phyloP scores from a whole-genome alignment of 2,113 vertebrate species.

The Corynorhinus townsendii region DNA sequence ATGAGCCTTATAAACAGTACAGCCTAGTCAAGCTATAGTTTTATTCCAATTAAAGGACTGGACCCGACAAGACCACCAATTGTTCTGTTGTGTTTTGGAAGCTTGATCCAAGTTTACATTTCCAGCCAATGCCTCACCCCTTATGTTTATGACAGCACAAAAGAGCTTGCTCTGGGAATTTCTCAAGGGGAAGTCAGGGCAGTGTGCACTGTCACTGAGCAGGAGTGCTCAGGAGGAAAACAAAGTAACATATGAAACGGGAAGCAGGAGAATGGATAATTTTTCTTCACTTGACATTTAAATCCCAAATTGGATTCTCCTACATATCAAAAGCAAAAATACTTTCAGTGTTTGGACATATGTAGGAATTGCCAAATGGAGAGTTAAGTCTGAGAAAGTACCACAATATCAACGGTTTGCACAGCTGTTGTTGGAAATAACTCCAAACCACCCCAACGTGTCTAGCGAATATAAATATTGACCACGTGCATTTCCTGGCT shows the following conservation, averaged over 20 bases:
- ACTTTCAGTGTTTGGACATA: slow-evolving; percentile 53
- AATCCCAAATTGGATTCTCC: slow-evolving; percentile 54
- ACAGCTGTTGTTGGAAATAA: slow-evolving; percentile 54
- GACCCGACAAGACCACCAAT: slow-evolving; percentile 77
- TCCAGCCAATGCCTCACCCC: slow-evolving; percentile 69
- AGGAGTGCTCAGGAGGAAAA: background rate
- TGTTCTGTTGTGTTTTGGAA: slow-evolving; percentile 80
- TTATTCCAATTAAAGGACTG: slow-evolving; percentile 74
- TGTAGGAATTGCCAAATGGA: slow-evolving; percentile 34
- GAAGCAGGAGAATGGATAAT: background rate
- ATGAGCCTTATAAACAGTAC: slow-evolving; percentile 78
- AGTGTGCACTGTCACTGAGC: background rate
- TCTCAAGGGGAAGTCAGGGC: slow-evolving; percentile 29
- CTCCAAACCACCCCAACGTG: background rate
- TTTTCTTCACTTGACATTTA: slow-evolving; percentile 37
- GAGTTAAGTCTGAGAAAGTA: slow-evolving; percentile 45
- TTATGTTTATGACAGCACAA: slow-evolving; percentile 69
- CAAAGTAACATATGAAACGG: background rate
- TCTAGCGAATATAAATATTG: slow-evolving; percentile 37
- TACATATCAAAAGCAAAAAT: slow-evolving; percentile 30
- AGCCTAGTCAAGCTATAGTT: slow-evolving; percentile 61
- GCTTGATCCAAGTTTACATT: slow-evolving; percentile 80
- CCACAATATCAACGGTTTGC: slow-evolving; percentile 21
- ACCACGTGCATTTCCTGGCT: background rate
- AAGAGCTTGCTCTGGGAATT: slow-evolving; percentile 67